Evolutionary conservation across 2,113 vertebrate species (phyloP).

Genomic region (Gracilinanus agilis): DNA sequence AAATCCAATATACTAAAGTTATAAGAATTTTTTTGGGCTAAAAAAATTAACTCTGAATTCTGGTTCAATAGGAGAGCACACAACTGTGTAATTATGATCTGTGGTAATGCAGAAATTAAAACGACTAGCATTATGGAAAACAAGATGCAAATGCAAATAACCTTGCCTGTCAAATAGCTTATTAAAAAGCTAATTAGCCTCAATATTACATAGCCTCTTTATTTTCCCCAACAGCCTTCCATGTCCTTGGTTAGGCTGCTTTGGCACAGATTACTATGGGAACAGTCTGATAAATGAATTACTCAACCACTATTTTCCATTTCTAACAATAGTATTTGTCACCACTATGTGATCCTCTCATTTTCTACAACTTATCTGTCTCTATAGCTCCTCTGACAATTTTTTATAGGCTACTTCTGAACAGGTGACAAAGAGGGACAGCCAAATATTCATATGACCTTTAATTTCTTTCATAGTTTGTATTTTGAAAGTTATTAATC

Average conservation of each 20-base stretch:
- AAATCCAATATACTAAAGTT: not conserved
- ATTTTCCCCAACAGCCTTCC: conserved; percentile 40
- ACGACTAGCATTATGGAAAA: conserved; percentile 38
- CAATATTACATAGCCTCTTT: conserved; percentile 10
- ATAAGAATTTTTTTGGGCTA: not conserved
- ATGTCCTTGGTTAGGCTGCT: not conserved
- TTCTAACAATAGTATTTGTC: conserved; percentile 64
- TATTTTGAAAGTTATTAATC: conserved; percentile 4
- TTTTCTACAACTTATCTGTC: conserved; percentile 73
- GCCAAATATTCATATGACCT: conserved; percentile 64
- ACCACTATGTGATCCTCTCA: conserved; percentile 40
- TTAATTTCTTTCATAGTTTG: not conserved
- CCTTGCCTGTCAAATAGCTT: conserved; percentile 34
- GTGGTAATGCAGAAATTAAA: conserved; percentile 3
- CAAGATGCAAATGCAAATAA: conserved; percentile 49
- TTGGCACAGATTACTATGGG: conserved; percentile 26
- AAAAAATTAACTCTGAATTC: not conserved
- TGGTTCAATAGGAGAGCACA: not conserved
- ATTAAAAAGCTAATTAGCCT: conserved; percentile 66
- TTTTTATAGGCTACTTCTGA: conserved; percentile 46
- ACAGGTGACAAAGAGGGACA: conserved; percentile 30
- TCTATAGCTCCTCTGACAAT: conserved; percentile 63
- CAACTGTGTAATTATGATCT: not conserved
- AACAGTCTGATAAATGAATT: conserved; percentile 74
- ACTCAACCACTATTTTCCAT: conserved; percentile 59